A percentile compares a stretch with the other conserved stretches of the same genome.
These are phyloP conservation scores for Irena cyanogastra DNA, from an alignment of 2,113 vertebrate species.

Conservation along the genomic window DNA sequence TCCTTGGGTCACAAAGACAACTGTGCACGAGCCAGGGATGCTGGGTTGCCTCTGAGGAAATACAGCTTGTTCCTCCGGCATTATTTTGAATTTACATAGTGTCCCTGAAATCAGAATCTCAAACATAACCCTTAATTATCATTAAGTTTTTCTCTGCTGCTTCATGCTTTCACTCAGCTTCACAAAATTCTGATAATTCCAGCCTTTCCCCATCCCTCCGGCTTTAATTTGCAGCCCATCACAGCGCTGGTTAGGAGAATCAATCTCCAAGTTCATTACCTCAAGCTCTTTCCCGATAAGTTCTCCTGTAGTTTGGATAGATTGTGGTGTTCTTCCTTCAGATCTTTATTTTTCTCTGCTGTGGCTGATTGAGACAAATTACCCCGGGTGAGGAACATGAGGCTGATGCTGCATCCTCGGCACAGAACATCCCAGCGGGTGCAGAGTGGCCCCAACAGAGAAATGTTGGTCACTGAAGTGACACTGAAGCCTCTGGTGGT, in stretches of 20 bases:
- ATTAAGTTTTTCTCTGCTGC: not conserved
- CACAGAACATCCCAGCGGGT: fast-evolving
- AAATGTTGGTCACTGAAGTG: not conserved
- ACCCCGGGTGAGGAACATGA: not conserved
- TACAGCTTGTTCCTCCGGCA: not conserved
- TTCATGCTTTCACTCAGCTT: not conserved
- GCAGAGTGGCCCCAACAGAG: not conserved
- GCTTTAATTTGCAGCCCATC: constrained; percentile 56
- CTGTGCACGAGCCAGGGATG: not conserved
- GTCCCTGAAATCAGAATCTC: not conserved
- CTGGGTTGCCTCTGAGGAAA: not conserved
- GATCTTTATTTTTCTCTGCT: constrained; percentile 26
- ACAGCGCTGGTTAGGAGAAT: not conserved
- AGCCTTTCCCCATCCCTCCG: not conserved
- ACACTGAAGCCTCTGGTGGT: not conserved
- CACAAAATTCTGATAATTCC: constrained; percentile 2
- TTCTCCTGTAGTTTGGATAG: constrained; percentile 44
- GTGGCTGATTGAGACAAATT: constrained; percentile 43
- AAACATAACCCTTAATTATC: not conserved
- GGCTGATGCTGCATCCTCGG: not conserved
- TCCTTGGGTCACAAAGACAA: not conserved
- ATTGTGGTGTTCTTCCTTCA: constrained; percentile 24
- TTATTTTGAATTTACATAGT: not conserved
- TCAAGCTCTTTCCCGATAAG: constrained; percentile 31
- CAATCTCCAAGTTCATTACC: constrained; percentile 57